Evolutionary conservation across 2,113 vertebrate genomes (phyloP).

Genomic region (Cercopithecus mona): DNA sequence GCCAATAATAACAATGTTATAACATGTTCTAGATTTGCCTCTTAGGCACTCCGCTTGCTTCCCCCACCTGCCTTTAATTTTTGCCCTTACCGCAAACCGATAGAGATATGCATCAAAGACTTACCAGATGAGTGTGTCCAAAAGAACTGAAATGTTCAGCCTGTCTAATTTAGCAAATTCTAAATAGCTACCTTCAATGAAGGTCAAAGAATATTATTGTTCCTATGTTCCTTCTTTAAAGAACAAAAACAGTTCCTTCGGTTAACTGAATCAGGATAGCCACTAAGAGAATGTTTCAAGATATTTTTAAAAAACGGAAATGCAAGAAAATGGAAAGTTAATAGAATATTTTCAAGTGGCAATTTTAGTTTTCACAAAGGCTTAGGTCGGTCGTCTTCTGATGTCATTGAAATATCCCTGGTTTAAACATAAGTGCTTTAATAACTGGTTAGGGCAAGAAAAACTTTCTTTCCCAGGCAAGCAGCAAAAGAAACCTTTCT

Average conservation of each 20-base stretch:
- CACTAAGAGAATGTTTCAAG: constrained; percentile 31
- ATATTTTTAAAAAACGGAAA: constrained; percentile 38
- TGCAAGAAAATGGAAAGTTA: constrained; percentile 61
- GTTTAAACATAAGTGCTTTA: constrained; percentile 75
- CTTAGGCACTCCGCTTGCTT: constrained; percentile 48
- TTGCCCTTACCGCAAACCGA: constrained; percentile 64
- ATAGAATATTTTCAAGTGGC: constrained; percentile 63
- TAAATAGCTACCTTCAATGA: constrained; percentile 75
- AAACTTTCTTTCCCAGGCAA: constrained; percentile 75
- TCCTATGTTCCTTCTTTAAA: constrained; percentile 7
- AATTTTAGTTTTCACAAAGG: constrained; percentile 74
- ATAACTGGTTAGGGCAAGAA: constrained; percentile 75
- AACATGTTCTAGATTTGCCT: constrained; percentile 76
- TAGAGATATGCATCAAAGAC: constrained; percentile 76
- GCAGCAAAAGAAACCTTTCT: constrained; percentile 64
- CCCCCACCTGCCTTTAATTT: constrained; percentile 80
- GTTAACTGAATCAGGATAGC: constrained; percentile 62
- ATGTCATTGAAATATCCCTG: constrained; percentile 71
- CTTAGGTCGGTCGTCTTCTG: constrained; percentile 63
- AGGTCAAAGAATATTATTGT: constrained; percentile 78
- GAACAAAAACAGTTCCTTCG: background rate
- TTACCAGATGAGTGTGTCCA: constrained; percentile 70
- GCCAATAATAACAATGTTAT: constrained; percentile 74
- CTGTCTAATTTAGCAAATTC: constrained; percentile 73
- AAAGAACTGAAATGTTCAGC: constrained; percentile 64